Conservation (phyloP, 2,113 vertebrate species). For the Dipodomys ordii region DNA sequence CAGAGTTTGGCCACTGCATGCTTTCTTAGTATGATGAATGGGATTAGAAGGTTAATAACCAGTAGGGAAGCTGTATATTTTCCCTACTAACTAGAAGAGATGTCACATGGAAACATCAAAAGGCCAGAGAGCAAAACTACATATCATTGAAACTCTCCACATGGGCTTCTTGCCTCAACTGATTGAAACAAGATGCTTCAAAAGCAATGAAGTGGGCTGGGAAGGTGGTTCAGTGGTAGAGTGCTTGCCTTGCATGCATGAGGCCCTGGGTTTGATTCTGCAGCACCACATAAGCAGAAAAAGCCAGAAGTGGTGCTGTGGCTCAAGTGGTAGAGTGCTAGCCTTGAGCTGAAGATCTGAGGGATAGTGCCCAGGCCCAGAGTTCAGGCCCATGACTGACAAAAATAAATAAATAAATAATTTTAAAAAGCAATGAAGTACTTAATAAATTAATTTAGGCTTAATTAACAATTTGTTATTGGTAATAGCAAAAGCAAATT, state of each 20-base stretch:
- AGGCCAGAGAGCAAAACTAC: not conserved
- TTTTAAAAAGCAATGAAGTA: not conserved
- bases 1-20: not conserved
- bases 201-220: too few species aligned
- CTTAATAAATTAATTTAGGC: slow-evolving; percentile 21
- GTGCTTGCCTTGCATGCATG: too few species aligned
- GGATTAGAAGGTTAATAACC: slow-evolving; percentile 28
- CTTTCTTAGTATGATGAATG: not conserved
- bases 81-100: not conserved
- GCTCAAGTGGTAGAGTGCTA: too few species aligned
- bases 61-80: slow-evolving; percentile 24
- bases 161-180: not conserved
- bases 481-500: not conserved
- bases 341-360: too few species aligned
- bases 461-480: not conserved
- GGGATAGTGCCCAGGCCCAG: too few species aligned
- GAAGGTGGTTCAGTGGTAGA: too few species aligned
- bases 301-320: too few species aligned
- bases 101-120: not conserved
- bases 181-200: not conserved
- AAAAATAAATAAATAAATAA: too few species aligned
- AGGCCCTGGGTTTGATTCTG: too few species aligned
- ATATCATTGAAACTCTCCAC: not conserved
- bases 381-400: too few species aligned
- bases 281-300: too few species aligned